Percentiles rank a stretch among this genome's conserved stretches.
Evolutionary conservation across 2,113 vertebrate species (phyloP).

Genomic region (Saguinus imperator): DNA sequence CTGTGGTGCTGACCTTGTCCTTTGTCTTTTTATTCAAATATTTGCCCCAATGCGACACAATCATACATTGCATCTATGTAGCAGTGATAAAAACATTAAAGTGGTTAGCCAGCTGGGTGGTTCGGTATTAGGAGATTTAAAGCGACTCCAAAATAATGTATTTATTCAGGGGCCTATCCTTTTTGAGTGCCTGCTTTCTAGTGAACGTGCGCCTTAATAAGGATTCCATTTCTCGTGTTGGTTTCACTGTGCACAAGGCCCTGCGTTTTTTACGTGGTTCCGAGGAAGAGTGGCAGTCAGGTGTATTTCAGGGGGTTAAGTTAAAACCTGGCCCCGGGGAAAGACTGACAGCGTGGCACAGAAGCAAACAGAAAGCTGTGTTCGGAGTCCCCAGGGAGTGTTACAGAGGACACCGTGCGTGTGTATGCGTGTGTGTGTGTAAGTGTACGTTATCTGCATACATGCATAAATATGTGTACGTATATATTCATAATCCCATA

Average conservation of each 20-base stretch:
- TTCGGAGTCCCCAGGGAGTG: background rate
- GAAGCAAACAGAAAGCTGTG: background rate
- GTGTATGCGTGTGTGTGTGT: fast-evolving
- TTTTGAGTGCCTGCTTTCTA: background rate
- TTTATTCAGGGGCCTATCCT: background rate
- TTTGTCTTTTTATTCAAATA: background rate
- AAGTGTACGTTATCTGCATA: background rate
- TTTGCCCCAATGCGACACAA: background rate
- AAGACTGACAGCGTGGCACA: background rate
- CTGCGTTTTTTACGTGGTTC: background rate
- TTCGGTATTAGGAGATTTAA: background rate
- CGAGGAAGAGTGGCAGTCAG: background rate
- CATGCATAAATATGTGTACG: background rate
- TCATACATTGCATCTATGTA: background rate
- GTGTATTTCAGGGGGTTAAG: background rate
- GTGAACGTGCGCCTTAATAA: background rate
- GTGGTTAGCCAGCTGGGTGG: background rate
- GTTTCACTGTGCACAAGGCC: background rate
- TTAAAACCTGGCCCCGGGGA: background rate
- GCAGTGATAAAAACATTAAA: background rate
- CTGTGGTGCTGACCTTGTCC: background rate
- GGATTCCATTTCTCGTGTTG: background rate
- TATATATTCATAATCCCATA: background rate
- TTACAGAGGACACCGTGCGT: background rate
- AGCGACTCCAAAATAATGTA: background rate